Evolutionary conservation across 2,113 vertebrate genomes (phyloP), one percentile per base, ranked within the genome.

Genomic region (Nycticorax nycticorax): DNA sequence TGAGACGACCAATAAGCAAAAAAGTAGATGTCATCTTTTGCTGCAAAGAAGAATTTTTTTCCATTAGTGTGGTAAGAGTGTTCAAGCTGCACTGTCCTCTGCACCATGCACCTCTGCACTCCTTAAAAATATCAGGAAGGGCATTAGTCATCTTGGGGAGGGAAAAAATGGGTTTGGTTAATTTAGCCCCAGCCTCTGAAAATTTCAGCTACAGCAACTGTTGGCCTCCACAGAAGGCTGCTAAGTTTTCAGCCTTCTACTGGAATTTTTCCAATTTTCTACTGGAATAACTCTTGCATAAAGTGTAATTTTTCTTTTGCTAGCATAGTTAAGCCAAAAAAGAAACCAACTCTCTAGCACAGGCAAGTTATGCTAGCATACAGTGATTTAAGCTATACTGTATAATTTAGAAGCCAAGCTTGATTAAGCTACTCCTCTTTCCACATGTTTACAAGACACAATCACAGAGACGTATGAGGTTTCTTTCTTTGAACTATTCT

Each of bases 11-110:
- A 94, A 84, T 37, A n/a, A 96, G 37, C 50, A 95, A 66, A 76
- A 97, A 74, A 12, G 47, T 8, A 85, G 90, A 91, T 90, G 73
- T 85, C 98, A 98, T 98, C 95, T 96, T 98, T 93, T 96, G 93
- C 96, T 97, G 68, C 39, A 81, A 88, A 95, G 28, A 85, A 78
- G 14, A 88, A 76, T 23, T 45, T 52, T 76, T 85, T 74, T 83
- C 63, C 23, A 17, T 63, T 85, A 86, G 15, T 55, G 35, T 33
- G 19, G 11, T 50, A 77, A 28, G 30, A 90, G 12, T 12, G 2
- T 63, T 95, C 71, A 88, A 92, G 66, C 7, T 47, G 21, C 62
- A 72, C 32, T 83, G 41, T 24, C 32, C 47, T 76, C 87, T 67
- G 43, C 53, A 68, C 47, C 5, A 32, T 87, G 30, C 37, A 53